A percentile compares a stretch with the other conserved stretches of the same genome.
These are phyloP conservation scores for Chanos chanos DNA, from an alignment of 2,797 vertebrate species.

Conservation along the genomic window DNA sequence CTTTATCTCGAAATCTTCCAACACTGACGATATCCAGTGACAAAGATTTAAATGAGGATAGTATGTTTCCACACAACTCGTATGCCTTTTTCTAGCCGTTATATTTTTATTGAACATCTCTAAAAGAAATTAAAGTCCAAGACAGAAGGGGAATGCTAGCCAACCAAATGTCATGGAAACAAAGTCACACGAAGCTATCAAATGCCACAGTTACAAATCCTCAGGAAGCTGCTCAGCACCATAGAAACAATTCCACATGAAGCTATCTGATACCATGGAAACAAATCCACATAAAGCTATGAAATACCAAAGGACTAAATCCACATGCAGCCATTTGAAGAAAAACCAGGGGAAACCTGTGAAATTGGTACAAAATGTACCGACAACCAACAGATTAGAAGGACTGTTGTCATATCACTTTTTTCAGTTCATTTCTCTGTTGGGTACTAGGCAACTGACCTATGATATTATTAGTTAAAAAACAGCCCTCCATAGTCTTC, in stretches of 20 bases:
- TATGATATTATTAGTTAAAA: too few species aligned
- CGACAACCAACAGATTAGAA: slow-evolving; percentile 15
- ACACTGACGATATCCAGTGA: too few species aligned
- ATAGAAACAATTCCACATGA: slow-evolving; percentile 49
- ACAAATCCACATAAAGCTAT: slow-evolving; percentile 56
- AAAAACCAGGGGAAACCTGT: slow-evolving; percentile 11
- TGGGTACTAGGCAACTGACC: too few species aligned
- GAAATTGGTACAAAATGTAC: slow-evolving; percentile 14
- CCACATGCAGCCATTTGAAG: slow-evolving; percentile 41
- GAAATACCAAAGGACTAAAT: slow-evolving; percentile 59
- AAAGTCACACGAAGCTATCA: slow-evolving; percentile 27
- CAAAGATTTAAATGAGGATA: too few species aligned
- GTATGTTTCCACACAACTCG: too few species aligned
- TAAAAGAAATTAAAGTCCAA: slow-evolving; percentile 8
- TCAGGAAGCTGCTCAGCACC: slow-evolving; percentile 35
- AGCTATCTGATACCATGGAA: slow-evolving; percentile 59
- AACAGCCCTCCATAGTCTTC: too few species aligned
- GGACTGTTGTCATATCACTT: too few species aligned
- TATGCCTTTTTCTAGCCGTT: too few species aligned
- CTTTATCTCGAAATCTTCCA: too few species aligned
- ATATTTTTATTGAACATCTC: not conserved
- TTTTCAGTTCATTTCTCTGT: too few species aligned
- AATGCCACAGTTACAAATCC: slow-evolving; percentile 30
- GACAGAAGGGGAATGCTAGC: not conserved
- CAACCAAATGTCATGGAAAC: slow-evolving; percentile 36